A percentile compares a stretch with the other conserved stretches of the same genome.
Conservation (phyloP, 1,140 invertebrate species). For the Anoplophora glabripennis region DNA sequence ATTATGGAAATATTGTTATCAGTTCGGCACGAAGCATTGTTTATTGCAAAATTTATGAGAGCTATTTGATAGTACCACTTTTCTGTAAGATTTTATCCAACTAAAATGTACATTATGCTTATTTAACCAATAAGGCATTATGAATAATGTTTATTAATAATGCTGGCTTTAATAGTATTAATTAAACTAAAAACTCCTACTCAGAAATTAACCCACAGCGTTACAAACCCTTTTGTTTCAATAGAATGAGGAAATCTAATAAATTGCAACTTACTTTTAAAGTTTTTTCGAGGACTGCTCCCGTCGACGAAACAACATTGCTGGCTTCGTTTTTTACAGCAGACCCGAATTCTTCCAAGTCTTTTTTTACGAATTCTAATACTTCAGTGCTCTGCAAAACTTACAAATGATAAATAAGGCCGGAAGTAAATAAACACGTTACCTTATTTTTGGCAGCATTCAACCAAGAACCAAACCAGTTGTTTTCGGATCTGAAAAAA, state of each 20-base stretch:
- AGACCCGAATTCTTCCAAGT: conserved; percentile 69
- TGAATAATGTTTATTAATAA: no score
- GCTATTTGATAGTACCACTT: no score
- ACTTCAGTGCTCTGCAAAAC: conserved; percentile 64
- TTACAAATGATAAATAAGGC: conserved; percentile 2
- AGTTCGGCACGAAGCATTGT: no score
- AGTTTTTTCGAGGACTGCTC: conserved; percentile 64
- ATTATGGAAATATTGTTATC: no score
- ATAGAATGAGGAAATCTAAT: not conserved
- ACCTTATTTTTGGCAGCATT: conserved; percentile 48
- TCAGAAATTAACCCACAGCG: no score
- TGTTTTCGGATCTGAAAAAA: conserved; percentile 20
- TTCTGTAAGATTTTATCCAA: no score
- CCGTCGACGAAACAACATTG: conserved; percentile 60
- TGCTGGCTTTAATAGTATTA: no score
- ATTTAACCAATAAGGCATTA: no score
- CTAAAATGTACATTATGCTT: no score
- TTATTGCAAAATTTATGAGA: no score
- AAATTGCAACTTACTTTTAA: conserved; percentile 55
- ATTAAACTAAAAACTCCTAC: no score
- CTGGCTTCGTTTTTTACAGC: conserved; percentile 68
- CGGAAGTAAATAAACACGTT: conserved; percentile 12
- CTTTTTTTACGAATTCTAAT: conserved; percentile 72
- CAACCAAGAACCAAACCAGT: conserved; percentile 47
- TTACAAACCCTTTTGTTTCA: no score